phyloP scores from a whole-genome alignment of 2,797 vertebrate genomes.

The Carapus acus region DNA sequence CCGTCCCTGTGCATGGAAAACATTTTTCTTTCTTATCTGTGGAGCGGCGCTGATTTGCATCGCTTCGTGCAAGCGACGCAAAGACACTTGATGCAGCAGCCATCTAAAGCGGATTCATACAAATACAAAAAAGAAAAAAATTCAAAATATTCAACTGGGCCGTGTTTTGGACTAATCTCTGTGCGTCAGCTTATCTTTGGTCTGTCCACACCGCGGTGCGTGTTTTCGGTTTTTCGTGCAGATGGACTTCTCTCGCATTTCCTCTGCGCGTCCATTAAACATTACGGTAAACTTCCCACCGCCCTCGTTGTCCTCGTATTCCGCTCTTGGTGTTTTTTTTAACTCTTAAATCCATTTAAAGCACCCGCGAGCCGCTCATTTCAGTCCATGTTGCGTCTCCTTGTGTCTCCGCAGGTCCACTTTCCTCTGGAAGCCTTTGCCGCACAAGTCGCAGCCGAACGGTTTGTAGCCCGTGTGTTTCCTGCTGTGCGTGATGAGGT shows the following conservation, averaged over 20 bases:
- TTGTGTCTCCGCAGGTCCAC: constrained; percentile 95
- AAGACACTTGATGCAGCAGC: too few relatives aligned
- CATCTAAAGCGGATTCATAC: constrained; percentile 8
- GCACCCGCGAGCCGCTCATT: constrained; percentile 73
- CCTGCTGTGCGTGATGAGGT: constrained; percentile 97
- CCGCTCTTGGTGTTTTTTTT: too few relatives aligned
- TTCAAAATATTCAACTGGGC: too few relatives aligned
- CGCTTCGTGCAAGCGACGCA: constrained; percentile 16
- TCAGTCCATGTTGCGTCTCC: constrained; percentile 93
- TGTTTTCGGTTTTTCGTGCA: too few relatives aligned
- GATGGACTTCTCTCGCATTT: too few relatives aligned
- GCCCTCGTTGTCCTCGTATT: too few relatives aligned
- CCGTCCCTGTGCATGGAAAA: constrained; percentile 39
- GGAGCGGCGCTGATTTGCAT: constrained; percentile 65
- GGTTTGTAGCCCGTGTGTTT: constrained; percentile 99
- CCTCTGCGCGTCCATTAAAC: too few relatives aligned
- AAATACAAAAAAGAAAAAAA: constrained; percentile 1
- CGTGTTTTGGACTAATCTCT: neutral
- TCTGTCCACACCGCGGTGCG: too few relatives aligned
- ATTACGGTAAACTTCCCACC: too few relatives aligned
- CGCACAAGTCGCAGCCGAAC: constrained; percentile 92
- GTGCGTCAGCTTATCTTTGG: constrained; percentile 43
- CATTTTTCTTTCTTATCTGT: constrained; percentile 43
- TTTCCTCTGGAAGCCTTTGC: constrained; percentile 96
- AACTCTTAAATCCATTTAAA: too few relatives aligned